Evolutionary conservation across 2,888 invertebrate species (phyloP).

Genomic region (Papilio protenor): DNA sequence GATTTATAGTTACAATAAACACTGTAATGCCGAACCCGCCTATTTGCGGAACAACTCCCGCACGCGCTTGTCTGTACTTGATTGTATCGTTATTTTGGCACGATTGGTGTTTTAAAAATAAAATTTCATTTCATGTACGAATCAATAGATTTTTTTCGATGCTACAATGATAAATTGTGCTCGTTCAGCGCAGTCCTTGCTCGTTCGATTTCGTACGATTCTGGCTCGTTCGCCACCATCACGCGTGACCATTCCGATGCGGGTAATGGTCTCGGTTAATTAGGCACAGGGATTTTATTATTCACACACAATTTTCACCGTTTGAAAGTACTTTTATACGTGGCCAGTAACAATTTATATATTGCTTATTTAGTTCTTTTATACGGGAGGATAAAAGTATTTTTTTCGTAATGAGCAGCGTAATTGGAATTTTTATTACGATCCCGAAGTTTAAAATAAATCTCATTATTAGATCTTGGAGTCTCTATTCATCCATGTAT

Average conservation of each 20-base stretch:
- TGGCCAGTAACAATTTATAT: too few relatives aligned
- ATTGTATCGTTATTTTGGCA: background rate
- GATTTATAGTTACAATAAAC: too few relatives aligned
- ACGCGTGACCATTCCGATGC: slow-evolving; percentile 50
- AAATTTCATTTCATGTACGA: background rate
- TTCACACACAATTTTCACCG: slow-evolving; percentile 55
- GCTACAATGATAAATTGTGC: slow-evolving; percentile 49
- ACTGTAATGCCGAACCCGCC: background rate
- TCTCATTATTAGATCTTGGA: too few relatives aligned
- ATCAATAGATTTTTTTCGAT: slow-evolving; percentile 52
- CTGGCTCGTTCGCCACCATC: slow-evolving; percentile 40
- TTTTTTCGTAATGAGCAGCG: too few relatives aligned
- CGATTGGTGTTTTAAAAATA: background rate
- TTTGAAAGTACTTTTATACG: slow-evolving; percentile 27
- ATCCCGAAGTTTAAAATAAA: too few relatives aligned
- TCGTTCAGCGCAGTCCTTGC: slow-evolving; percentile 45
- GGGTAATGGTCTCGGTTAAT: slow-evolving; percentile 56
- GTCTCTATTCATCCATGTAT: too few relatives aligned
- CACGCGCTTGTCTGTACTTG: background rate
- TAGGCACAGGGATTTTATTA: slow-evolving; percentile 59
- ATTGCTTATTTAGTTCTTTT: too few relatives aligned
- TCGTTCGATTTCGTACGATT: slow-evolving; percentile 39
- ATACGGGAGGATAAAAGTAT: too few relatives aligned
- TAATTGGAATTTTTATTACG: too few relatives aligned
- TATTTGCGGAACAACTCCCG: background rate